phyloP scores from a whole-genome alignment of 2,888 invertebrate species.

The Tubulanus polymorphus region DNA sequence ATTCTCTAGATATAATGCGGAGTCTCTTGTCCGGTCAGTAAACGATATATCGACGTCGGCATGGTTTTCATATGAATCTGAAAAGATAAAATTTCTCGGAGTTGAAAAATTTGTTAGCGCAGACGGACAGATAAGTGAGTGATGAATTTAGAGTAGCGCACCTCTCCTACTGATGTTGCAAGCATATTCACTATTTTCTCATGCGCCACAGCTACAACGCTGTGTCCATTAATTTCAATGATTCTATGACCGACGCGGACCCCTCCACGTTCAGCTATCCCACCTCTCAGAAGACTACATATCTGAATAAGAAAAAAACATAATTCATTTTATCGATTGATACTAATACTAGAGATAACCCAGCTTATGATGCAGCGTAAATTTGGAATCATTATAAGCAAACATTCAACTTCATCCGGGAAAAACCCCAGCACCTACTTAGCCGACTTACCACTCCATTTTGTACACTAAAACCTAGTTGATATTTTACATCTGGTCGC shows the following conservation, averaged over 20 bases:
- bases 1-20: slow-evolving; percentile 87
- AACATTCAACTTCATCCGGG: no score
- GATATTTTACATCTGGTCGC: slow-evolving; percentile 98
- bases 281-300: slow-evolving; percentile 94
- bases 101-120: background rate
- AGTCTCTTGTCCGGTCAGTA: slow-evolving; percentile 98
- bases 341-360: no score
- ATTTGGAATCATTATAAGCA: no score
- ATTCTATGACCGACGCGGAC: slow-evolving; percentile 98
- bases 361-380: no score
- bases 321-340: no score
- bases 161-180: slow-evolving; percentile 98
- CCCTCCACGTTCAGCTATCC: slow-evolving; percentile 97
- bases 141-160: slow-evolving; percentile 56
- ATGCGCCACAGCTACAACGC: slow-evolving; percentile 98
- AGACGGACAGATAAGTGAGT: background rate
- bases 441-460: slow-evolving; percentile 86
- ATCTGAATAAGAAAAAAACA: slow-evolving; percentile 64
- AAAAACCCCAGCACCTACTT: no score
- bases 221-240: slow-evolving; percentile 99
- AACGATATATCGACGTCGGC: slow-evolving; percentile 99
- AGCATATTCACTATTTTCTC: slow-evolving; percentile 98
- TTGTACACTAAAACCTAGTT: slow-evolving; percentile 98
- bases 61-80: slow-evolving; percentile 99
- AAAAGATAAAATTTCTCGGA: slow-evolving; percentile 38